A percentile compares a stretch with the other conserved stretches of the same genome.
Conservation (phyloP, 2,888 invertebrate genomes). For the Cerastis leucographa region DNA sequence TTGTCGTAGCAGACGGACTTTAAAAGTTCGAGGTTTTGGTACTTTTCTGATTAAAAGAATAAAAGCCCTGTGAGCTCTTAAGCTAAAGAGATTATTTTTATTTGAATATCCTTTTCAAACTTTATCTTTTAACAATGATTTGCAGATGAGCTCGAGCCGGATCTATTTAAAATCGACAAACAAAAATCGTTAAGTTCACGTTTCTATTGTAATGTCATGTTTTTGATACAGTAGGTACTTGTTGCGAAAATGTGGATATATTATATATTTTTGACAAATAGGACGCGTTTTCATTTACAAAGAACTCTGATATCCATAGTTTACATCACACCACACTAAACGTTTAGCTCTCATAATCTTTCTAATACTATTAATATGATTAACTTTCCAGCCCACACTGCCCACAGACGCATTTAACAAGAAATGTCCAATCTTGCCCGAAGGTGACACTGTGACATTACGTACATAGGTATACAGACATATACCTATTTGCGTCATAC, state of each 20-base stretch:
- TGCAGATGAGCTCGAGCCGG: neutral
- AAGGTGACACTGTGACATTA: conserved; percentile 42
- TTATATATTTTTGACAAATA: no score
- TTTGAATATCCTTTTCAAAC: neutral
- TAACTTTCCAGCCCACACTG: conserved; percentile 1
- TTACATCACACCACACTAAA: neutral
- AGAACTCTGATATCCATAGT: neutral
- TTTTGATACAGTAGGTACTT: neutral
- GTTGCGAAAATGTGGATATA: neutral
- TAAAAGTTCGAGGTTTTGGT: neutral
- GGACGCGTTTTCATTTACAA: neutral
- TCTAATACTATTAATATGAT: conserved; percentile 14
- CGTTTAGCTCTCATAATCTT: neutral
- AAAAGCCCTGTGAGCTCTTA: neutral
- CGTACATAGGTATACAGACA: conserved; percentile 1
- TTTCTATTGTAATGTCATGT: neutral
- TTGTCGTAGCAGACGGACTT: conserved; percentile 20
- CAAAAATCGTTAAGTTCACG: neutral
- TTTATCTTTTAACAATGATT: neutral
- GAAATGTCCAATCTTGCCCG: conserved; percentile 21
- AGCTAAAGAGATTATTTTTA: conserved; percentile 1
- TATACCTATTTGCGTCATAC: conserved; percentile 16
- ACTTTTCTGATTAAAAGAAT: neutral
- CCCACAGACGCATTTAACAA: conserved; percentile 11
- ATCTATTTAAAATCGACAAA: neutral